Evolutionary conservation across 2,888 invertebrate species (phyloP), one percentile per base, ranked within the genome.

Genomic region (Hirtodrosophila cameraria): DNA sequence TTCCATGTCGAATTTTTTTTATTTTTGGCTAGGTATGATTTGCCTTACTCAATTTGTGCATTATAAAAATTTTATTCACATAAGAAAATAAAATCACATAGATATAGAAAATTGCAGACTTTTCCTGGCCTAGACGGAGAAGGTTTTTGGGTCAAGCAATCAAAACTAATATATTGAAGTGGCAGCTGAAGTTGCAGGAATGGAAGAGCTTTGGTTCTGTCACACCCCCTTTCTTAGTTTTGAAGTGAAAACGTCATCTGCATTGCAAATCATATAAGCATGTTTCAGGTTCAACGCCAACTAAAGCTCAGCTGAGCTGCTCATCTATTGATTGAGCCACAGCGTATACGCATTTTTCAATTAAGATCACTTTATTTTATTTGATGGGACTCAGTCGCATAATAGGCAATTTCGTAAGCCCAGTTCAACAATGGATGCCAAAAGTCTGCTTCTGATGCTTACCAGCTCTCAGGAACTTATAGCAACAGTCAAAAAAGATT

Each of bases 171-270:
- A 68, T 63, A 55, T 74, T 63, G 33, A 41, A 50, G 20, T 35
- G 36, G 6, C n/a, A 49, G 20, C 28, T 27, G 12, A 31, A 55
- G 46, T 25, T 27, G 5, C 15, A 15, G 5, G 42, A 58, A 11
- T 53, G 30, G 7, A 35, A 43, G 6, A 11, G 13, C 52, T 59
- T 43, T 52, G 43, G 20, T 35, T 57, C 25, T 3, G 12, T 8
- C 35, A 7, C 11, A 16, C 45, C 25, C 25, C 13, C 35, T 28
- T 15, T n/a, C n/a, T 28, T 43, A 43, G 33, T 53, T 31, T 35
- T 54, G 31, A 49, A 61, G 23, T 30, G 27, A 36, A 49, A 72
- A 63, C 75, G 76, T 75, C 76, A 60, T 65, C 59, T 57, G 52
- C 62, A 76, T 70, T 66, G 52, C 41, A 60, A 70, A 73, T 55